Conservation (phyloP, 2,113 vertebrate species). For the Lamprotornis superbus region DNA sequence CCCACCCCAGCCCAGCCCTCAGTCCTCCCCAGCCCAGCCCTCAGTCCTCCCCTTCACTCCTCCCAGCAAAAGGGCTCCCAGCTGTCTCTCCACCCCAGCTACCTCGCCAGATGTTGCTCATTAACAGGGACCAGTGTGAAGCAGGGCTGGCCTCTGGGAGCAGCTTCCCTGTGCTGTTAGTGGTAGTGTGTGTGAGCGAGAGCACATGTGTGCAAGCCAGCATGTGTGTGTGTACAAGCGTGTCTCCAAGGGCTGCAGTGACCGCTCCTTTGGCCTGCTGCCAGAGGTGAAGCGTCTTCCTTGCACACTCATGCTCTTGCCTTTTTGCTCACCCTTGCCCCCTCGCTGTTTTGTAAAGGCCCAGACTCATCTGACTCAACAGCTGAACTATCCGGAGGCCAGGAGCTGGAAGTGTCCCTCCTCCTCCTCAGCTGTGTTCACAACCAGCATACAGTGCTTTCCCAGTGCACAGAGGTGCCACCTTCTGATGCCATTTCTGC, state of each 20-base stretch:
- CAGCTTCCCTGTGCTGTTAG: neutral
- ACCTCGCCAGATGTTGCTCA: constrained; percentile 2
- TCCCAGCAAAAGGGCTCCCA: neutral
- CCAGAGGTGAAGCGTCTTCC: neutral
- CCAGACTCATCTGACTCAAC: neutral
- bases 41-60: neutral
- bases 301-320: neutral
- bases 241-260: neutral
- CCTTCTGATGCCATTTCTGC: neutral
- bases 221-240: neutral
- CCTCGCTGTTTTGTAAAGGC: neutral
- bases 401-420: neutral
- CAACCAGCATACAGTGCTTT: rapidly evolving
- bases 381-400: neutral
- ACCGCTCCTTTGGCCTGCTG: neutral
- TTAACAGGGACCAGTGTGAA: neutral
- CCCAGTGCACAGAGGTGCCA: neutral
- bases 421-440: neutral
- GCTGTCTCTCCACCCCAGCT: neutral
- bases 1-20: neutral
- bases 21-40: neutral
- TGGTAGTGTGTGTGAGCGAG: neutral
- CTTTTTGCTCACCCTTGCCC: constrained; percentile 4
- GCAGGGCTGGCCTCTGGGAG: neutral
- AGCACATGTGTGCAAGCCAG: neutral